A percentile compares a stretch with the other conserved stretches of the same genome.
Conservation (phyloP, 2,888 invertebrate genomes). For the Mesopsocus fuscifrons region DNA sequence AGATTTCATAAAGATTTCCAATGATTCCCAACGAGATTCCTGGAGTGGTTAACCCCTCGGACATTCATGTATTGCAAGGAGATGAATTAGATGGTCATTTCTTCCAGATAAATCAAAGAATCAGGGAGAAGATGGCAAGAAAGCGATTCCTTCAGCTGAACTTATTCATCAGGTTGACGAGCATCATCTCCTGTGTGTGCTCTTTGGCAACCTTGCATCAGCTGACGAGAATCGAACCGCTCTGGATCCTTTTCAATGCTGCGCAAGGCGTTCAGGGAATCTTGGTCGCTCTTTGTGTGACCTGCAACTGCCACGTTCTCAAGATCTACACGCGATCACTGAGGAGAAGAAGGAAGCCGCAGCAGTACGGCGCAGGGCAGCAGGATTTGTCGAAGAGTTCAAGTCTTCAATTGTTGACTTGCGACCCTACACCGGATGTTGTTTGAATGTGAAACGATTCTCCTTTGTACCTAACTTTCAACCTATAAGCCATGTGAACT, state of each 20-base stretch:
- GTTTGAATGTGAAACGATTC: conserved; percentile 25
- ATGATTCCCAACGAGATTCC: no score
- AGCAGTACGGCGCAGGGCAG: conserved; percentile 16
- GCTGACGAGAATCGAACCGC: conserved; percentile 8
- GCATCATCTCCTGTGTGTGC: conserved; percentile 23
- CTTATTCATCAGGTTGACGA: conserved; percentile 19
- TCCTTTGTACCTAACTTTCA: no score
- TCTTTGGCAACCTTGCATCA: conserved; percentile 6
- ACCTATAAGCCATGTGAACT: no score
- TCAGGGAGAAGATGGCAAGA: conserved; percentile 19
- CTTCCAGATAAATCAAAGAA: conserved; percentile 15
- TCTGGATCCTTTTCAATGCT: conserved; percentile 16
- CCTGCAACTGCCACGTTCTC: conserved; percentile 23
- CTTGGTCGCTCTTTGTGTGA: conserved; percentile 22
- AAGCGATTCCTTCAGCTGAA: conserved; percentile 20
- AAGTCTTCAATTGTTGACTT: conserved; percentile 26
- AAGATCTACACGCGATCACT: conserved; percentile 25
- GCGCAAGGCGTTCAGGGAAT: conserved; percentile 23
- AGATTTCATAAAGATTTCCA: no score
- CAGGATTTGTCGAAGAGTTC: conserved; percentile 23
- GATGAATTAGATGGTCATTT: no score
- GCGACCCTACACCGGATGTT: conserved; percentile 27
- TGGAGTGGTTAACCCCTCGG: no score
- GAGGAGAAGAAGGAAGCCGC: conserved; percentile 8
- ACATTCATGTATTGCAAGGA: no score